Evolutionary conservation across 2,888 invertebrate genomes (phyloP).

Genomic region (Ophion ventricosus): DNA sequence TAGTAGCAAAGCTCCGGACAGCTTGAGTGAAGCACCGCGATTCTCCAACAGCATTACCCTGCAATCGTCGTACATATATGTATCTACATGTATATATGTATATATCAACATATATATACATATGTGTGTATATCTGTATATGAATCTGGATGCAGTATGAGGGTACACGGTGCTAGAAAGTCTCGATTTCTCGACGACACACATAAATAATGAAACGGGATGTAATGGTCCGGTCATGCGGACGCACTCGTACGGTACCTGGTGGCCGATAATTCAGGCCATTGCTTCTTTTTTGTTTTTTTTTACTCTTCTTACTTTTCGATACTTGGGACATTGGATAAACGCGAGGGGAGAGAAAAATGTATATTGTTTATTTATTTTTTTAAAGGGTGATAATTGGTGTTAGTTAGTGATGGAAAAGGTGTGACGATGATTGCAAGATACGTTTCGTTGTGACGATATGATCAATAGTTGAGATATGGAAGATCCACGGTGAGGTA

Average conservation of each 20-base stretch:
- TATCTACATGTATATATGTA: not conserved
- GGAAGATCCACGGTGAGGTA: no score
- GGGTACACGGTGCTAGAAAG: constrained; percentile 73
- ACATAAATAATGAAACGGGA: constrained; percentile 74
- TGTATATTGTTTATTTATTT: constrained; percentile 7
- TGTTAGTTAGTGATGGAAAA: not conserved
- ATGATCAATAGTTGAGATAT: not conserved
- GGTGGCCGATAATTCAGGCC: constrained; percentile 41
- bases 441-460: not conserved
- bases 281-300: constrained; percentile 15
- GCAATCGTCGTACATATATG: constrained; percentile 15
- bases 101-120: no score
- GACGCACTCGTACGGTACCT: constrained; percentile 33
- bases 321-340: not conserved
- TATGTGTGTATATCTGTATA: constrained; percentile 1
- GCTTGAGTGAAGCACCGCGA: constrained; percentile 64
- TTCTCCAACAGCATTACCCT: constrained; percentile 59
- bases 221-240: constrained; percentile 69
- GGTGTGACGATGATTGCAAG: not conserved
- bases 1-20: constrained; percentile 69
- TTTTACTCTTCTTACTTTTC: not conserved
- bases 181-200: constrained; percentile 74
- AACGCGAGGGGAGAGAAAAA: not conserved
- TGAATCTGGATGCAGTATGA: constrained; percentile 14
- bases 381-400: constrained; percentile 12